Percentiles rank a stretch among this genome's conserved stretches.
These are phyloP conservation scores for Paramormyrops hopkinsi DNA, from an alignment of 2,797 vertebrate genomes.

Conservation along the genomic window DNA sequence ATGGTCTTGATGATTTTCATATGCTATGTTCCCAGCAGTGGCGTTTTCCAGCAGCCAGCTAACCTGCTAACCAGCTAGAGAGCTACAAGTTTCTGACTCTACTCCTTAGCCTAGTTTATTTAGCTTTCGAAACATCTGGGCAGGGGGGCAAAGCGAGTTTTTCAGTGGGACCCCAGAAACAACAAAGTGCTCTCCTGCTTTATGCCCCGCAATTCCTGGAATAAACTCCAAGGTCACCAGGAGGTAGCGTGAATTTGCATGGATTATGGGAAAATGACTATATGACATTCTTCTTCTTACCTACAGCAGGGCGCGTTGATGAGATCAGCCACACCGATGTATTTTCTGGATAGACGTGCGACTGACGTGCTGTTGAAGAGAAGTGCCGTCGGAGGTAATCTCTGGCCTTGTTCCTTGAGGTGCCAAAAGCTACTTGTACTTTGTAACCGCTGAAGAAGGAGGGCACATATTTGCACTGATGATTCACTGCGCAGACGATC, in stretches of 20 bases:
- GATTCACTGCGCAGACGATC: constrained; percentile 55
- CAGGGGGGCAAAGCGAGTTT: background rate
- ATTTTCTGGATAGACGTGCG: constrained; percentile 44
- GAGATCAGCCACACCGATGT: constrained; percentile 62
- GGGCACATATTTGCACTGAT: constrained; percentile 62
- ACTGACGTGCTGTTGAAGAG: background rate
- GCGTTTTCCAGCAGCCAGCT: background rate
- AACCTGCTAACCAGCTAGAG: background rate
- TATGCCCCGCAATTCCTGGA: background rate
- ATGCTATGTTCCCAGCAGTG: background rate
- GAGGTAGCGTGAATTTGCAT: background rate
- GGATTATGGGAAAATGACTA: background rate
- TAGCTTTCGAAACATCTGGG: background rate
- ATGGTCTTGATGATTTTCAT: background rate
- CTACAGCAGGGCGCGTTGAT: constrained; percentile 61
- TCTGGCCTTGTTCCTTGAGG: constrained; percentile 31
- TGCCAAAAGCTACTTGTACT: constrained; percentile 45
- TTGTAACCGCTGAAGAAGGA: constrained; percentile 65
- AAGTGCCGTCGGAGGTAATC: constrained; percentile 61
- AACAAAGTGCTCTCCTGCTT: background rate
- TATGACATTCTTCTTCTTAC: constrained; percentile 44
- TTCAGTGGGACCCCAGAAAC: background rate
- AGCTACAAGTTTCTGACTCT: background rate
- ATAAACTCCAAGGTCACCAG: background rate
- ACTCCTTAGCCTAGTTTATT: background rate